Base-by-base conservation (phyloP, 2,888 invertebrate species). In the Scrobipalpa atriplicella region DNA sequence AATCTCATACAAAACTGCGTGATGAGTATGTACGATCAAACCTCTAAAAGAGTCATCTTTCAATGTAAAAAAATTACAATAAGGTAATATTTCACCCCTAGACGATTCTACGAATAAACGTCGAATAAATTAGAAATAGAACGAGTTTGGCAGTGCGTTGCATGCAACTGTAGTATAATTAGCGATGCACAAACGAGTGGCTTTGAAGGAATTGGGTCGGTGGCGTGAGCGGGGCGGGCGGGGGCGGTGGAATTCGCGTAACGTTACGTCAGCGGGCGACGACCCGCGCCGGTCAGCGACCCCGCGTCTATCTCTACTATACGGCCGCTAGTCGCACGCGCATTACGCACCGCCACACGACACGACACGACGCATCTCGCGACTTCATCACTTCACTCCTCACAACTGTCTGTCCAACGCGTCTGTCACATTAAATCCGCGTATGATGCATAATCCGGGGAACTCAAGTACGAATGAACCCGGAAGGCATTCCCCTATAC, bases 241-340 rank as follows among this genome's bases (percentile, higher is more conserved):
- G 78, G 81, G 77, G 77, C 73, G 79, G 80, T 84, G 89, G 90
- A 89, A 90, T 91, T 89, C 90, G 91, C 92, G 87, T 90, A 90
- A 90, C 85, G 87, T 92, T 92, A 92, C 92, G 92, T 92, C 92
- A 92, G 90, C 87, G 92, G 88, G 80, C 91, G 84, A 86, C 87
- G 90, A 87, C 92, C 92, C 89, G 84, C 85, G 76, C 72, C 89
- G 92, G 91, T 87, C 91, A 83, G 83, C 85, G 90, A 92, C 92
- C 92, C 79, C 84, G 82, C 84, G 82, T 86, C 90, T 90, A 90
- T 90, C 90, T 90, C 89, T 90, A 89, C 89, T 90, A 89, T 81
- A 78, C 76, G 76, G 79, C 83, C 80, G 78, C 82, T 83, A 82
- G 81, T 77, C 88, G 85, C 86, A 85, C 83, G 87, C 86, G 86